Evolutionary conservation across 2,113 vertebrate species (phyloP), one percentile per base, ranked within the genome.

Genomic region (Accipiter virgatus): DNA sequence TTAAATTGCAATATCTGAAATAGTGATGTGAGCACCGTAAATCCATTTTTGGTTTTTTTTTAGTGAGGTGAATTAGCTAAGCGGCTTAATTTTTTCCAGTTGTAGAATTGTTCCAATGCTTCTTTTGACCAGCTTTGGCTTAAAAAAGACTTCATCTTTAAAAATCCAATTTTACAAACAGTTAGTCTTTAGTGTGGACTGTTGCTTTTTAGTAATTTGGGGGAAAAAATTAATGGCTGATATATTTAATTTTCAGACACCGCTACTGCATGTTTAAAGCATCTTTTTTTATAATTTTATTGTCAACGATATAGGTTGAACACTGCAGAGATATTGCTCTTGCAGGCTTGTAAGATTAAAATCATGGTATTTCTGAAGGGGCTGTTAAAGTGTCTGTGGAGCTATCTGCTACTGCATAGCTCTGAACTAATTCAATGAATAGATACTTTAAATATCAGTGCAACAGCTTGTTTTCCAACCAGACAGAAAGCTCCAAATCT

Each of bases 101-200:
- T 82, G 71, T 77, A 78, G 93, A 93, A 79, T 66, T 86, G 81
- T 92, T 93, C 80, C 52, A 79, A 72, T 65, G 75, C 74, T 73
- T 50, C 61, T 86, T 94, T 95, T 96, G 92, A 86, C 94, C 63
- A 43, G 27, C 8, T 16, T 43, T 83, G 55, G 38, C 75, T 97
- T 94, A 73, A 90, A 94, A 97, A 89, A 89, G 93, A 72, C 74
- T 97, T 95, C 73, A 78, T 97, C 94, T 98, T 97, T 93, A 77
- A 97, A 97, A 98, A 98, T 98, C 95, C 95, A 97, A 86, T 98
- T 98, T 98, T 98, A 98, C 96, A 97, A 98, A 98, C 92, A 95
- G 97, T 97, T 98, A 96, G 91, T 97, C 97, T 98, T 97, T 94
- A 97, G 92, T 95, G 97, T 96, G 97, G 97, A 97, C 88, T 86